These are phyloP conservation scores for Diogma glabrata DNA, from an alignment of 2,888 invertebrate species.

Conservation along the genomic window DNA sequence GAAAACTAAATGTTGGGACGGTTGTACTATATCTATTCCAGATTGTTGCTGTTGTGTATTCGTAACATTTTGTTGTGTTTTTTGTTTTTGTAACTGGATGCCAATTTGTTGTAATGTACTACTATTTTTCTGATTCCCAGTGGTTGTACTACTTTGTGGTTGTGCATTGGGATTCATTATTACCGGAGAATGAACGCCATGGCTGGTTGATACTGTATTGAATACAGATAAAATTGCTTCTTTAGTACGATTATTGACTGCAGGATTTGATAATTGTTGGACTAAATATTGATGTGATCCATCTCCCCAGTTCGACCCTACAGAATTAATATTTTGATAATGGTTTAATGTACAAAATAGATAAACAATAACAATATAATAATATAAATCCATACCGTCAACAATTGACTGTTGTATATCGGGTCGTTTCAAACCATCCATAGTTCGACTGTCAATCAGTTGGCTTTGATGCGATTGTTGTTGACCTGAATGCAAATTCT, in stretches of 20 bases:
- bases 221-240: slow-evolving; percentile 58
- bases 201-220: too few species aligned
- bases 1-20: slow-evolving; percentile 10
- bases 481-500: slow-evolving; percentile 7
- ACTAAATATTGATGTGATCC: slow-evolving; percentile 62
- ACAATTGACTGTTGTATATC: slow-evolving; percentile 69
- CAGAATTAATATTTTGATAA: slow-evolving; percentile 16
- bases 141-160: too few species aligned
- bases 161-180: too few species aligned
- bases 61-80: too few species aligned
- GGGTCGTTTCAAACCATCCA: slow-evolving; percentile 54
- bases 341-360: slow-evolving; percentile 1
- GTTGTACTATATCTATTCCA: too few species aligned
- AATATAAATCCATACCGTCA: slow-evolving; percentile 47
- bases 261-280: slow-evolving; percentile 64
- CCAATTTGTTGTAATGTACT: too few species aligned
- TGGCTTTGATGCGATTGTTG: background rate
- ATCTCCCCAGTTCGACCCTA: slow-evolving; percentile 65
- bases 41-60: too few species aligned
- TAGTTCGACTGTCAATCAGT: slow-evolving; percentile 8
- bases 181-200: too few species aligned
- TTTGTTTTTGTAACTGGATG: too few species aligned
- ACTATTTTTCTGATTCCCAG: too few species aligned
- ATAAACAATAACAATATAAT: too few species aligned
- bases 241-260: slow-evolving; percentile 59